phyloP scores from a whole-genome alignment of 2,888 invertebrate species.

The Eurois occulta region DNA sequence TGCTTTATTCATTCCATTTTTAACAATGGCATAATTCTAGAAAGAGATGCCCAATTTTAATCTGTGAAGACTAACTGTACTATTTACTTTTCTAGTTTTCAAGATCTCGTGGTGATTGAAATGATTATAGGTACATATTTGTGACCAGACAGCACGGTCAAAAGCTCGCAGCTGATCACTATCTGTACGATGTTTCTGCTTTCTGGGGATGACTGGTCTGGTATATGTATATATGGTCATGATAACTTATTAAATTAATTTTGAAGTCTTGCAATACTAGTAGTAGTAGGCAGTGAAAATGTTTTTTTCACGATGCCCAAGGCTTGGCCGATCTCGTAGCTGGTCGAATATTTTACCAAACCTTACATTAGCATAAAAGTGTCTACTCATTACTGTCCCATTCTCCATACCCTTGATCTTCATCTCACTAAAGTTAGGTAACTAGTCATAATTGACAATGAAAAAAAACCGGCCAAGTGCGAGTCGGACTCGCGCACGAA shows the following conservation, averaged over 20 bases:
- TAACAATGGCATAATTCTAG: neutral
- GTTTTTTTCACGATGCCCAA: neutral
- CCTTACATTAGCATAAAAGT: neutral
- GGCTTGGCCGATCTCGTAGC: neutral
- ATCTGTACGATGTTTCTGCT: neutral
- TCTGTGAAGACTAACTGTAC: neutral
- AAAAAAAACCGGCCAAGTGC: no score
- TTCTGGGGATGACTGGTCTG: neutral
- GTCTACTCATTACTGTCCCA: no score
- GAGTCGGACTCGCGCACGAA: no score
- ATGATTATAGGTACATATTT: no score
- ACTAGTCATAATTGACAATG: no score
- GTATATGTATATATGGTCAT: no score
- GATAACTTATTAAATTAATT: neutral
- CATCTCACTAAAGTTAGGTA: no score
- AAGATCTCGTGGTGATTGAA: neutral
- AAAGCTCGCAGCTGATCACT: neutral
- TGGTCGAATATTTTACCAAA: conserved; percentile 1
- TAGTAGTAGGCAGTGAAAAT: neutral
- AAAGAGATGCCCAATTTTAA: neutral
- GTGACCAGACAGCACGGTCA: neutral
- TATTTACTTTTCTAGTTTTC: neutral
- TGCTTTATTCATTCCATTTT: neutral
- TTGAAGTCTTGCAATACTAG: neutral
- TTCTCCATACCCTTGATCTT: no score